A percentile compares a stretch with the other conserved stretches of the same genome.
phyloP scores from a whole-genome alignment of 2,888 invertebrate genomes.

The Meandrusa payeni region DNA sequence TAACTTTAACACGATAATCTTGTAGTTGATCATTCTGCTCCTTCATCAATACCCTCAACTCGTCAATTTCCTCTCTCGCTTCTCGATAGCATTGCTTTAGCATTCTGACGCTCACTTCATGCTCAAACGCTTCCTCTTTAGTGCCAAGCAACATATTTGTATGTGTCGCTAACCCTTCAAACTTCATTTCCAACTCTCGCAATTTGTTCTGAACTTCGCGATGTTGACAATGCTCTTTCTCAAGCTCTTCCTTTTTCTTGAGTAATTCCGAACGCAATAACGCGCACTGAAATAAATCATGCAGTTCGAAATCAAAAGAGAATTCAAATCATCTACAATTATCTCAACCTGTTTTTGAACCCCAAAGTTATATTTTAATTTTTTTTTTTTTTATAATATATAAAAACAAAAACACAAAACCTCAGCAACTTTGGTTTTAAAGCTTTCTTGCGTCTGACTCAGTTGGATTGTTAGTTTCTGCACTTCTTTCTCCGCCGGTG shows the following conservation, averaged over 20 bases:
- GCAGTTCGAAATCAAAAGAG: too few relatives aligned
- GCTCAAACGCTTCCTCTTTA: slow-evolving; percentile 82
- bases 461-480: slow-evolving; percentile 82
- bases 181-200: slow-evolving; percentile 65
- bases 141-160: slow-evolving; percentile 71
- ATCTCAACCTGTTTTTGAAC: too few relatives aligned
- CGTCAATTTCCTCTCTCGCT: slow-evolving; percentile 80
- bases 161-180: slow-evolving; percentile 49
- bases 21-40: slow-evolving; percentile 85
- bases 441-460: slow-evolving; percentile 83
- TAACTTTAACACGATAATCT: slow-evolving; percentile 84
- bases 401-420: slow-evolving; percentile 52
- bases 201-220: slow-evolving; percentile 70
- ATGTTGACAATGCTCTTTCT: slow-evolving; percentile 80
- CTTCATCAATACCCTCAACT: slow-evolving; percentile 80
- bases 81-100: slow-evolving; percentile 81
- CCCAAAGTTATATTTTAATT: too few relatives aligned
- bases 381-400: too few relatives aligned
- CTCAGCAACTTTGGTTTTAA: slow-evolving; percentile 85
- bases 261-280: slow-evolving; percentile 60
- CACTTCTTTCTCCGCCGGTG: slow-evolving; percentile 79
- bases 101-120: slow-evolving; percentile 70
- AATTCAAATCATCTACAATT: too few relatives aligned
- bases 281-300: slow-evolving; percentile 64
- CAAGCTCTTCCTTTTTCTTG: slow-evolving; percentile 76